Base-by-base conservation (phyloP, 2,113 vertebrate genomes). In the Cathartes aura region DNA sequence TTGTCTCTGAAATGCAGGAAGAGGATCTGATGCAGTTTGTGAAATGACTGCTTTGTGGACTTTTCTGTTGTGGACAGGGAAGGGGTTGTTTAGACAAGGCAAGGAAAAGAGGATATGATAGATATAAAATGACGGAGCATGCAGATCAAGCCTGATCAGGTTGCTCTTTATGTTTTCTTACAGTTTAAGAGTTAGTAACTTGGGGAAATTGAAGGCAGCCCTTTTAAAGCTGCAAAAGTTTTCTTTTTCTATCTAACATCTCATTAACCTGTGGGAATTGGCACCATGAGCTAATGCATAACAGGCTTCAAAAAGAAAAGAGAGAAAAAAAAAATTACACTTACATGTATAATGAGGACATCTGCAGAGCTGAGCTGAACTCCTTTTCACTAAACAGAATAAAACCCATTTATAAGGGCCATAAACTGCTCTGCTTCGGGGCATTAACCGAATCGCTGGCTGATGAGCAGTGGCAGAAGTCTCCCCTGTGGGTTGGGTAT, bases 321-420 rank as follows among this genome's bases (percentile, higher is more conserved):
- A 6, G 30, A 2, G 10, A 3, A 5, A 8, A 15, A 15, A 58
- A 50, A 68, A 45, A 30, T 66, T 19, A 66, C 79, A 55, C 71
- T 78, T 42, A 53, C 45, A 42, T 47, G 90, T 81, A 7, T 92
- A 94, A 90, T 11, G 55, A 81, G 96, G 76, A 90, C 94, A 95
- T 91, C 94, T 96, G 96, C 83, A 30, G 94, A 72, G 86, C 87
- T 43, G 50, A 62, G 94, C 91, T 64, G 71, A 74, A 45, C 85
- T 93, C 89, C 82, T 92, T 97, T 95, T 92, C 80, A 93, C 66
- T 18, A 48, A 79, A 8, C 72, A 43, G 91, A 91, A 93, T 89
- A 75, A 96, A 94, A 42, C 45, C 48, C 60, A 17, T 96, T 97
- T 96, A 96, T 68, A 82, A 94, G 96, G 97, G 97, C 96, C 91